Base-by-base conservation (phyloP, 2,888 invertebrate genomes). In the Hydropsyche betteni region DNA sequence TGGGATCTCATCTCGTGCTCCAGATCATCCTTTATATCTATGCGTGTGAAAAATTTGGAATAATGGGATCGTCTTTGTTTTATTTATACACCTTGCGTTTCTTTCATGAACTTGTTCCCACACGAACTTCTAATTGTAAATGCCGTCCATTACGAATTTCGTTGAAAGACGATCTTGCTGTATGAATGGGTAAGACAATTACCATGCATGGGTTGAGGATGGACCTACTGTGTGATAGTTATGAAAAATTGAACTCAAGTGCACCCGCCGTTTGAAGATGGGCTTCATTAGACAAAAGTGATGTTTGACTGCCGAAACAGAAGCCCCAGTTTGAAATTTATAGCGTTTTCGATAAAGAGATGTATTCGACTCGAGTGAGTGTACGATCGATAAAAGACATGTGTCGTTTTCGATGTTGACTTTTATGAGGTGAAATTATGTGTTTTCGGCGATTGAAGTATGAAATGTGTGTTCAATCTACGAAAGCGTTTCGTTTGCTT, bases 1-100 rank as follows among this genome's bases (percentile, higher is more conserved):
- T 53, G 53, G 70, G 70, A 53, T 52, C 52, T 52, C 53, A 10
- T 16, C 53, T 36, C 70, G 51, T 14, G 50, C 38, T 69, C 36
- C 53, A 75, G 75, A 75, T 72, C 75, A 77, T 77, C 77, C 69
- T 77, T 77, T 64, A 58, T 69, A 75, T 75, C 69, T 69, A 75
- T 34, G 58, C 64, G 70, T 74, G 74, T 77, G 75, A 74, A 70
- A 76, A 75, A 74, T 73, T 71, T 53, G 70, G 70, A 74, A 78
- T 78, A 75, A 78, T 78, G 68, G 70, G 76, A 78, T 78, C 58
- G 12, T 24, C 33, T 72, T 72, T 72, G 72, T 72, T 50, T 72
- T 16, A 58, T 53, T 33, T 64, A 36, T 64, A 36, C 64, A 64
- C 64, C 36, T 12, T 64, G 64, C 33, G 36, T 34, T 34, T 64